phyloP scores from a whole-genome alignment of 2,113 vertebrate species.

The Callocephalon fimbriatum region DNA sequence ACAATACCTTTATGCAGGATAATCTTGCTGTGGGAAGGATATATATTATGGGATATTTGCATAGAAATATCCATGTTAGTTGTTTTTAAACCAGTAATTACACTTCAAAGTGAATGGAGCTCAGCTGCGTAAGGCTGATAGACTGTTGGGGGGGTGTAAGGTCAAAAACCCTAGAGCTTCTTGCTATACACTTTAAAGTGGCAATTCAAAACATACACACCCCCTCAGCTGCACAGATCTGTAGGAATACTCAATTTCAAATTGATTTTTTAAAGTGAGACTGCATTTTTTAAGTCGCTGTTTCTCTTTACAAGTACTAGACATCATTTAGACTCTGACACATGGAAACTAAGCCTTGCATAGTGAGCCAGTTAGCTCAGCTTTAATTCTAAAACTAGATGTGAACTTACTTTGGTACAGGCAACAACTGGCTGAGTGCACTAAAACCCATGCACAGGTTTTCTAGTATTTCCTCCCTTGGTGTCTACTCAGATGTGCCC shows the following conservation, averaged over 20 bases:
- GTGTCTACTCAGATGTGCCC: background rate
- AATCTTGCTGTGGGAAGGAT: background rate
- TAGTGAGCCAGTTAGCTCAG: background rate
- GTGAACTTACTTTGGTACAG: background rate
- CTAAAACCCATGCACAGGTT: background rate
- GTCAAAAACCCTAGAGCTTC: background rate
- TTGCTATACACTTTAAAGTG: background rate
- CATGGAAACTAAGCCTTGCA: background rate
- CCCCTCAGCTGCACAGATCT: background rate
- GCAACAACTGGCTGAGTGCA: background rate
- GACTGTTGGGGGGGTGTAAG: background rate
- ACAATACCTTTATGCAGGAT: background rate
- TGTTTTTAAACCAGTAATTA: background rate
- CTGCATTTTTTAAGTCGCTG: background rate
- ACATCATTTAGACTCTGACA: background rate
- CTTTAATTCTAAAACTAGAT: background rate
- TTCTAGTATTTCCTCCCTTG: background rate
- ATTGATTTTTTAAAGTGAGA: background rate
- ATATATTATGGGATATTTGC: background rate
- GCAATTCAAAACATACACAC: background rate
- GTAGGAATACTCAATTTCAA: background rate
- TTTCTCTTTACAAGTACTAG: background rate
- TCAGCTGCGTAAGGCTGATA: background rate
- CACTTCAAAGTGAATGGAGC: background rate
- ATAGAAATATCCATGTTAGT: background rate